Evolutionary conservation across 2,113 vertebrate species (phyloP).

Genomic region (Neodontobutis hainanensis): DNA sequence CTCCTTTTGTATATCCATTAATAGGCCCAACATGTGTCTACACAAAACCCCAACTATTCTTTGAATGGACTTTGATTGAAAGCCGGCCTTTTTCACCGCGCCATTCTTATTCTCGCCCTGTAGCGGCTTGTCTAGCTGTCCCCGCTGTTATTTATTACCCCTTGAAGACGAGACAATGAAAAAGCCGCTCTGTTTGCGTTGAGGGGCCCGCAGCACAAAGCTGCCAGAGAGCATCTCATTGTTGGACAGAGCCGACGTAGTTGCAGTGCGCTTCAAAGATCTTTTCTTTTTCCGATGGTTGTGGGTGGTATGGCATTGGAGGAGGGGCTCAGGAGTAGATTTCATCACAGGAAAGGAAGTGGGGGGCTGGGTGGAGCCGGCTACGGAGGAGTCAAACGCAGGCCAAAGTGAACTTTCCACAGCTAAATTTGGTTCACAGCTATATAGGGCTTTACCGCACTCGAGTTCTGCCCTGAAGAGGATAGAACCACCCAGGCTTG

Average conservation of each 20-base stretch:
- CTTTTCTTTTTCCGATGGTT: slow-evolving; percentile 27
- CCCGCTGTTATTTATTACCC: slow-evolving; percentile 89
- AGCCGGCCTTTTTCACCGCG: slow-evolving; percentile 86
- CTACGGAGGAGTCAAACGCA: slow-evolving; percentile 56
- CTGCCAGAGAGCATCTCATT: slow-evolving; percentile 65
- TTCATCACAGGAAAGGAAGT: slow-evolving; percentile 57
- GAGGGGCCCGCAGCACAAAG: slow-evolving; percentile 83
- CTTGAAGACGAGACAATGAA: slow-evolving; percentile 89
- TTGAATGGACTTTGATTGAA: slow-evolving; percentile 96
- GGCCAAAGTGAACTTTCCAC: slow-evolving; percentile 55
- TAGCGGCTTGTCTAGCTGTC: slow-evolving; percentile 93
- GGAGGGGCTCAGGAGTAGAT: slow-evolving; percentile 52
- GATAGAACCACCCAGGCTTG: slow-evolving; percentile 22
- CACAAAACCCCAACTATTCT: slow-evolving; percentile 91
- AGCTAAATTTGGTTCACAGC: slow-evolving; percentile 46
- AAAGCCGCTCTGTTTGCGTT: slow-evolving; percentile 88
- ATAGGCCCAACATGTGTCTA: slow-evolving; percentile 95
- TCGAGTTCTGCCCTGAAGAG: slow-evolving; percentile 29
- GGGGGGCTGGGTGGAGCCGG: slow-evolving; percentile 22
- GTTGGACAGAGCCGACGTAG: slow-evolving; percentile 30
- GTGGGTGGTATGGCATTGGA: slow-evolving; percentile 44
- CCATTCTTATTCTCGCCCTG: slow-evolving; percentile 90
- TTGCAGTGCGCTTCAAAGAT: slow-evolving; percentile 43
- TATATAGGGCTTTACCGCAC: slow-evolving; percentile 35
- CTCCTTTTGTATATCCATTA: slow-evolving; percentile 94